Evolutionary conservation across 2,888 invertebrate genomes (phyloP).

Genomic region (Sturmia bella): DNA sequence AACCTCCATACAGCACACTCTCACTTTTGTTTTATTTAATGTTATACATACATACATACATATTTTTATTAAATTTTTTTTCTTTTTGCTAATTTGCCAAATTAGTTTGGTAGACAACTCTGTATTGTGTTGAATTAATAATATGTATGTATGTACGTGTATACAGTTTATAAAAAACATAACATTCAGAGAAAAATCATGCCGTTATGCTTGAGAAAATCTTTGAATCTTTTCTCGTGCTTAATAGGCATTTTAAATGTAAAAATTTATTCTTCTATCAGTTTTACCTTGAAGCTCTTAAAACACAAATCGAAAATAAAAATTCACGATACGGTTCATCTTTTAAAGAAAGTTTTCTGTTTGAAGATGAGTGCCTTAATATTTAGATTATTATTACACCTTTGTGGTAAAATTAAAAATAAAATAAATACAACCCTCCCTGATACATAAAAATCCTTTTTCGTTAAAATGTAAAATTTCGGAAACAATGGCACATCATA

Average conservation of each 20-base stretch:
- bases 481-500: too few relatives aligned
- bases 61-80: conserved; percentile 40
- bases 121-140: conserved; percentile 18
- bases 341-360: conserved; percentile 60
- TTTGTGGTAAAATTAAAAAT: conserved; percentile 58
- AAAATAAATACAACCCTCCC: background rate
- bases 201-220: conserved; percentile 61
- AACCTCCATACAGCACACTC: conserved; percentile 49
- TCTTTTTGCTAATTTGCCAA: conserved; percentile 25
- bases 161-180: conserved; percentile 28
- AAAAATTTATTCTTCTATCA: conserved; percentile 59
- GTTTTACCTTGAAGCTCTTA: conserved; percentile 60
- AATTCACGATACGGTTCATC: conserved; percentile 35
- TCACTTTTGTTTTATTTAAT: conserved; percentile 57
- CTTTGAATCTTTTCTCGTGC: conserved; percentile 42
- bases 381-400: conserved; percentile 47
- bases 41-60: too few relatives aligned
- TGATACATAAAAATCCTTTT: conserved; percentile 12
- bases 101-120: conserved; percentile 31
- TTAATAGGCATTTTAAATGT: conserved; percentile 52
- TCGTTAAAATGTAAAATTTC: conserved; percentile 7
- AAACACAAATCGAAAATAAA: conserved; percentile 58
- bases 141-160: conserved; percentile 18
- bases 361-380: conserved; percentile 55
- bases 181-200: conserved; percentile 60